A percentile compares a stretch with the other conserved stretches of the same genome.
Evolutionary conservation across 2,888 invertebrate genomes (phyloP).

Genomic region (Ptilodon capucinus): DNA sequence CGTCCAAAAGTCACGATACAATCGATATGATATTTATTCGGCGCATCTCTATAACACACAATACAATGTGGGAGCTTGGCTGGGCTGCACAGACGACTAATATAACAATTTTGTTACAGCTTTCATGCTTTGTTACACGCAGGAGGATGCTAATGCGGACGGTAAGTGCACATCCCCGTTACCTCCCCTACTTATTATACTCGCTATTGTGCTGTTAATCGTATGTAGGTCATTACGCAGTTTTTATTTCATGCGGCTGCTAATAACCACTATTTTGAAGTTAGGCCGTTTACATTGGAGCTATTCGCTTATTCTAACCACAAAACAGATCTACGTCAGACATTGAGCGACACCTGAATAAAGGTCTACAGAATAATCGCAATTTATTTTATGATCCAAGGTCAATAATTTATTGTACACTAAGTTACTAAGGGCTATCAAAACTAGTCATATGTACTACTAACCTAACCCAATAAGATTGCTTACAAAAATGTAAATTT

Average conservation of each 20-base stretch:
- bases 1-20: too few relatives aligned
- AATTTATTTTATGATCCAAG: constrained; percentile 11
- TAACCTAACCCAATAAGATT: too few relatives aligned
- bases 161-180: constrained; percentile 84
- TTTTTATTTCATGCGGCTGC: constrained; percentile 68
- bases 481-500: too few relatives aligned
- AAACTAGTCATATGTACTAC: not conserved
- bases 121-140: constrained; percentile 97
- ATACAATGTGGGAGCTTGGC: constrained; percentile 23
- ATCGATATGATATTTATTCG: not conserved
- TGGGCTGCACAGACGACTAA: constrained; percentile 42
- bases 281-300: constrained; percentile 57
- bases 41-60: not conserved
- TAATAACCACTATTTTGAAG: constrained; percentile 63
- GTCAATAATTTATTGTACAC: constrained; percentile 20
- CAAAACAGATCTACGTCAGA: constrained; percentile 34
- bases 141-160: constrained; percentile 95
- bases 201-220: constrained; percentile 68
- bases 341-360: constrained; percentile 37
- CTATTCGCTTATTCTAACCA: constrained; percentile 72
- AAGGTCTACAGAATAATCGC: constrained; percentile 28
- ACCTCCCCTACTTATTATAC: constrained; percentile 39
- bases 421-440: constrained; percentile 16
- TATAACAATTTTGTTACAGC: constrained; percentile 87
- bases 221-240: constrained; percentile 68